These are phyloP conservation scores for Leptinotarsa lineolata DNA, from an alignment of 1,140 invertebrate genomes.

Conservation along the genomic window DNA sequence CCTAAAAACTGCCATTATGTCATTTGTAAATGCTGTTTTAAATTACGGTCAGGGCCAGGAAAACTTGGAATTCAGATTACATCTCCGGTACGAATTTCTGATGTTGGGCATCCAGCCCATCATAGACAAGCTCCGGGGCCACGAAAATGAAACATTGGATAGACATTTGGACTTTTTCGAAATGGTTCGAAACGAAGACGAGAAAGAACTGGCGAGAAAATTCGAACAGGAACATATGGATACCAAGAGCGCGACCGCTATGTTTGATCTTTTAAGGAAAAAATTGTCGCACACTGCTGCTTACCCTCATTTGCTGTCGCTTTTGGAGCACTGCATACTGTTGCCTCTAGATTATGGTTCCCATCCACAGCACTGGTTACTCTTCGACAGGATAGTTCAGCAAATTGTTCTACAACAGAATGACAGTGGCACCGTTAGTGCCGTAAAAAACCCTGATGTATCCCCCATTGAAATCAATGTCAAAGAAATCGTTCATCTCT, in stretches of 20 bases:
- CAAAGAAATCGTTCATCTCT: conserved; percentile 84
- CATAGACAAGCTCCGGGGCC: conserved; percentile 88
- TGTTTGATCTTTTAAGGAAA: conserved; percentile 91
- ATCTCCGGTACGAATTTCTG: conserved; percentile 93
- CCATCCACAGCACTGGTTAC: conserved; percentile 88
- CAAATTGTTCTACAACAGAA: conserved; percentile 89
- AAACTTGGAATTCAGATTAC: conserved; percentile 91
- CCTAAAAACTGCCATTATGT: conserved; percentile 96
- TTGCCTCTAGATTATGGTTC: conserved; percentile 83
- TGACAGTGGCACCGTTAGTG: conserved; percentile 43
- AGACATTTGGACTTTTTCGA: conserved; percentile 96
- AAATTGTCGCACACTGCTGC: conserved; percentile 92
- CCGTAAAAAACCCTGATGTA: conserved; percentile 77
- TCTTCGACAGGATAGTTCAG: conserved; percentile 94
- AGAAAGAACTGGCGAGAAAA: conserved; percentile 88
- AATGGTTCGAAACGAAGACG: conserved; percentile 96
- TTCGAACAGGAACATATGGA: conserved; percentile 93
- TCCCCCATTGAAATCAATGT: conserved; percentile 89
- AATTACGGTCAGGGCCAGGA: conserved; percentile 96
- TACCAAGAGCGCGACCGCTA: conserved; percentile 88
- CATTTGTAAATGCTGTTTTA: conserved; percentile 95
- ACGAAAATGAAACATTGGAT: conserved; percentile 93
- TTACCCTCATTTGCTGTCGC: conserved; percentile 89
- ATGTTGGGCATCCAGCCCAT: conserved; percentile 97
- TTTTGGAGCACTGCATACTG: conserved; percentile 89